A percentile compares a stretch with the other conserved stretches of the same genome.
Conservation (phyloP, 2,113 vertebrate genomes). For the Oceanites oceanicus region DNA sequence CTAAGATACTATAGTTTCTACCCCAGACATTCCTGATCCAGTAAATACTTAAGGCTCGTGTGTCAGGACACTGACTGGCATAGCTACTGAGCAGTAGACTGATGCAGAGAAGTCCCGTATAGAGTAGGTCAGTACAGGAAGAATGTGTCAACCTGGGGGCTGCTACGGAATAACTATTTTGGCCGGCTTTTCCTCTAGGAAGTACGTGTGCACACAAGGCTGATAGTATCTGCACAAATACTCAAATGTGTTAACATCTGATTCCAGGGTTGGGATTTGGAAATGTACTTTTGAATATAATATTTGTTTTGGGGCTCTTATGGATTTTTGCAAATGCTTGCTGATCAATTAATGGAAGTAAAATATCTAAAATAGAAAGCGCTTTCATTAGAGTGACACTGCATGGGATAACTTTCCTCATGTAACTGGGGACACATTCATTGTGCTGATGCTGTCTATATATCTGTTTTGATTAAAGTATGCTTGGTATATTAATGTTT, state of each 20-base stretch:
- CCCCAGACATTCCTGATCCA: background rate
- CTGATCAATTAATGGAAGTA: background rate
- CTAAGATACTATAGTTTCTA: background rate
- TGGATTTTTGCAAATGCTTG: background rate
- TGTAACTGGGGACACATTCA: background rate
- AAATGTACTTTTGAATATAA: background rate
- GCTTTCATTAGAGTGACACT: background rate
- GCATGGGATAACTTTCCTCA: background rate
- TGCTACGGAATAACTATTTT: background rate
- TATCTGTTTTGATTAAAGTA: background rate
- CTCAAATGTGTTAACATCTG: background rate
- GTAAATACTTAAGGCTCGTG: background rate
- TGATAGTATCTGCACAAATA: background rate
- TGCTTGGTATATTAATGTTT: background rate
- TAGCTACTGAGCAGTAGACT: background rate
- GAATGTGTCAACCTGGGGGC: background rate
- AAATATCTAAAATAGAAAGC: background rate
- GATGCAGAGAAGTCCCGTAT: background rate
- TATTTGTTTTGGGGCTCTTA: background rate
- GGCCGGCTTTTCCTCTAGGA: background rate
- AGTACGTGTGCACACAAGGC: background rate
- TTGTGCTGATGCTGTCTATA: background rate
- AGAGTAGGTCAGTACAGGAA: background rate
- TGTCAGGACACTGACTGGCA: background rate
- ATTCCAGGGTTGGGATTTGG: background rate